Base-by-base conservation (phyloP, 1,140 invertebrate genomes). In the Pseudoatta argentina region DNA sequence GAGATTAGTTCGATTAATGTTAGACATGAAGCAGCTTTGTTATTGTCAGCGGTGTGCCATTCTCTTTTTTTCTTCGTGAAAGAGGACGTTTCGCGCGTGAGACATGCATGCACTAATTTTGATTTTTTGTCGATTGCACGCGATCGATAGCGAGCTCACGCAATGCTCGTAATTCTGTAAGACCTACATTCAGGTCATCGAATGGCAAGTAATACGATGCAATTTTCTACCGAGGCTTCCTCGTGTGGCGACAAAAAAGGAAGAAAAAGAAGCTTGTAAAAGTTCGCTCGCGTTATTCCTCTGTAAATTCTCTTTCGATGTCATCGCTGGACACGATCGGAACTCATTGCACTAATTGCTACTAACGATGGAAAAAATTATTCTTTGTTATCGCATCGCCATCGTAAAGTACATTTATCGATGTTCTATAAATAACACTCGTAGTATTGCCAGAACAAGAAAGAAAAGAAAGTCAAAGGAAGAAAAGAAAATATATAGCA, bases 171-270 rank as follows among this genome's bases (percentile, higher is more conserved):
- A 66, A 73, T 88, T 89, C 87, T 63, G 30, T 55, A 57, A 44
- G 82, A 88, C 75, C 72, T 88, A 67, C 81, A 89, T 85, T 59
- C 64, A 77, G 88, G 87, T 88, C 88, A 86, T 79, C 75, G 83
- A 86, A 81, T 81, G 64, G 76, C 72, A 81, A 76, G 51, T 88
- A 79, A 86, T 51, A 59, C 30, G 53, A 69, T 81, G 55, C 85
- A 86, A 72, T 81, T 88, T 88, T 88, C 55, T 67, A 53, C 18
- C 12, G 79, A 63, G 44, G 48, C 63, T 63, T 77, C 53, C 27
- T 53, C 6, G 24, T 10, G 61, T 14, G 14, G 64, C 4, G 53
- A 77, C 55, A 34, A 73, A 51, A 57, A 27, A n/a, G 8, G 8
- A 66, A 4, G 12, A 18, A 14, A n/a, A 69, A 48, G 66, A 67